A percentile compares a stretch with the other conserved stretches of the same genome.
Evolutionary conservation across 2,888 invertebrate genomes (phyloP).

Genomic region (Sthenelais limicola): DNA sequence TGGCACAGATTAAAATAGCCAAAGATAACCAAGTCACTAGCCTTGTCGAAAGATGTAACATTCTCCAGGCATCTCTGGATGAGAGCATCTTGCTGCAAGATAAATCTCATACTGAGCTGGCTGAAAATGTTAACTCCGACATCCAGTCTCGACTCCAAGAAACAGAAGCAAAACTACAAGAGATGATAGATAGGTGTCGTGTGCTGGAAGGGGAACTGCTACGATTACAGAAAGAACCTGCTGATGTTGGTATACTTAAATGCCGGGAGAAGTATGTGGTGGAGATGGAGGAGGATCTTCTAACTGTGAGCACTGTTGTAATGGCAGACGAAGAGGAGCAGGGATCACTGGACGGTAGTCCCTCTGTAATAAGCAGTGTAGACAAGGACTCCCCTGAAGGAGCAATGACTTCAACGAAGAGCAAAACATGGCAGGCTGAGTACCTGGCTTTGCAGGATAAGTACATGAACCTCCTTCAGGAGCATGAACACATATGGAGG

Average conservation of each 20-base stretch:
- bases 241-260: slow-evolving; percentile 8
- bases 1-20: slow-evolving; percentile 14
- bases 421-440: slow-evolving; percentile 25
- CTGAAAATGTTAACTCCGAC: not conserved
- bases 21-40: slow-evolving; percentile 14
- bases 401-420: not conserved
- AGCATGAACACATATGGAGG: slow-evolving; percentile 25
- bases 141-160: not conserved
- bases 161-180: slow-evolving; percentile 19
- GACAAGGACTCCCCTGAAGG: not conserved
- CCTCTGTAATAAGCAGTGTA: not conserved
- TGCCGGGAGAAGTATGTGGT: slow-evolving; percentile 25
- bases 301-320: slow-evolving; percentile 25
- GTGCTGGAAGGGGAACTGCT: slow-evolving; percentile 22
- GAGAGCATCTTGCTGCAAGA: slow-evolving; percentile 28
- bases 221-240: slow-evolving; percentile 1
- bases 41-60: slow-evolving; percentile 1
- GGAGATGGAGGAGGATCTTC: slow-evolving; percentile 36
- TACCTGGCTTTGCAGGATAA: slow-evolving; percentile 28
- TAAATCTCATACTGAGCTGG: slow-evolving; percentile 8
- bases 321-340: not conserved
- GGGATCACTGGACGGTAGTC: not conserved
- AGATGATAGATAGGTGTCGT: slow-evolving; percentile 7
- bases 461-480: slow-evolving; percentile 31
- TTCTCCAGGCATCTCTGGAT: slow-evolving; percentile 3